Conservation (phyloP, 1,140 invertebrate genomes). For the Paracyclopina nana region DNA sequence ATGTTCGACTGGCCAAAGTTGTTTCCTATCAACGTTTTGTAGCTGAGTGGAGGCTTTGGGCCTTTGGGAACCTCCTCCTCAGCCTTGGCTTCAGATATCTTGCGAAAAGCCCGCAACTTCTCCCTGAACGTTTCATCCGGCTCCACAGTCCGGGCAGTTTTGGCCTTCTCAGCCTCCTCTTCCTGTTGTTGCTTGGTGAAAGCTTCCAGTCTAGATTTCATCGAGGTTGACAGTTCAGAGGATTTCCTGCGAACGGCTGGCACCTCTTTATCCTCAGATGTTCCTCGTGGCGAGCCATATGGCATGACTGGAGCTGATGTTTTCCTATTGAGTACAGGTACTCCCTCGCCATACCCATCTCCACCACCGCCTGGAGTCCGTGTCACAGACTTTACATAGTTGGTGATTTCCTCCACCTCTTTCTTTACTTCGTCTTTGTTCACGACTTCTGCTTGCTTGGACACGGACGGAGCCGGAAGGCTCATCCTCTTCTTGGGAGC, state of each 20-base stretch:
- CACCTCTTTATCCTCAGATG: too few species aligned
- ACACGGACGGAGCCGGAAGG: neutral
- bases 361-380: too few species aligned
- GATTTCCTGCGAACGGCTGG: slow-evolving; percentile 4
- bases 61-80: neutral
- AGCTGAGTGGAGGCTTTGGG: neutral
- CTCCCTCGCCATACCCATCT: neutral
- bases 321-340: neutral
- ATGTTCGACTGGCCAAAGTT: too few species aligned
- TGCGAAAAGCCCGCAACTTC: slow-evolving; percentile 4
- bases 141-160: neutral
- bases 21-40: too few species aligned
- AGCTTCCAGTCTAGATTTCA: slow-evolving; percentile 5
- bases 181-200: neutral
- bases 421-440: neutral
- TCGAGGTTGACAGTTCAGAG: slow-evolving; percentile 5
- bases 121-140: slow-evolving; percentile 1
- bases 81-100: neutral
- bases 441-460: neutral
- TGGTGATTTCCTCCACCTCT: too few species aligned
- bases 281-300: neutral
- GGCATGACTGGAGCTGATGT: neutral
- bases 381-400: too few species aligned
- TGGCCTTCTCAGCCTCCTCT: neutral
- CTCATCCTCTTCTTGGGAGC: neutral